These are phyloP conservation scores for Gallinago jamesoni DNA, from an alignment of 2,113 vertebrate genomes.

Conservation along the genomic window DNA sequence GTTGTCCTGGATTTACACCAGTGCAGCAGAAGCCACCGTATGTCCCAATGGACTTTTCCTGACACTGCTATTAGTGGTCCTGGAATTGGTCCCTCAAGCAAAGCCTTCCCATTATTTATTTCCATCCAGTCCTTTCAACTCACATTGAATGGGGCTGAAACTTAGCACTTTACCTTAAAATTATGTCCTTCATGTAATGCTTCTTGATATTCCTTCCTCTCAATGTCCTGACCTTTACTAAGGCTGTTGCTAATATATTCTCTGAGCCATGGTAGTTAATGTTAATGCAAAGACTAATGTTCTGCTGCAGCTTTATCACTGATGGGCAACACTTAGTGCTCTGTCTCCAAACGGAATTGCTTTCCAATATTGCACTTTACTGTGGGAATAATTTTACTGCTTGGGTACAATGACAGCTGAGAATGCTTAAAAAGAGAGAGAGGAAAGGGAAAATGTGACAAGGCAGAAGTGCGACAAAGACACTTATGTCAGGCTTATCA, in stretches of 20 bases:
- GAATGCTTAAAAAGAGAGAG: constrained; percentile 19
- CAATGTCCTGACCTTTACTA: constrained; percentile 16
- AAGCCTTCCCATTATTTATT: not conserved
- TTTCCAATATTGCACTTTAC: not conserved
- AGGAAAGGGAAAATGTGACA: not conserved
- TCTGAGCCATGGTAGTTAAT: not conserved
- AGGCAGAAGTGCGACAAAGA: constrained; percentile 1
- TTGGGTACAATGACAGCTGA: not conserved
- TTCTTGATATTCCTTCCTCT: not conserved
- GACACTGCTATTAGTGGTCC: not conserved
- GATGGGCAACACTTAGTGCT: not conserved
- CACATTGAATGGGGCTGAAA: not conserved
- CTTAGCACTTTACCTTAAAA: constrained; percentile 18
- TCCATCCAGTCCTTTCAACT: constrained; percentile 11
- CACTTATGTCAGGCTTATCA: not conserved
- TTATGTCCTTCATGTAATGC: not conserved
- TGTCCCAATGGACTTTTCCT: not conserved
- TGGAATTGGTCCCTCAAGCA: not conserved
- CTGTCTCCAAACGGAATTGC: constrained; percentile 23
- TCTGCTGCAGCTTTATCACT: not conserved
- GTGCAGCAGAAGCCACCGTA: not conserved
- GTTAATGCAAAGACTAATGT: constrained; percentile 40
- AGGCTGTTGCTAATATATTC: not conserved
- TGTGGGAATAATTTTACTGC: constrained; percentile 3
- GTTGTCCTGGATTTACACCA: not conserved